Percentiles rank a stretch among this genome's conserved stretches.
Conservation (phyloP, 2,797 vertebrate species). For the Geotria australis region DNA sequence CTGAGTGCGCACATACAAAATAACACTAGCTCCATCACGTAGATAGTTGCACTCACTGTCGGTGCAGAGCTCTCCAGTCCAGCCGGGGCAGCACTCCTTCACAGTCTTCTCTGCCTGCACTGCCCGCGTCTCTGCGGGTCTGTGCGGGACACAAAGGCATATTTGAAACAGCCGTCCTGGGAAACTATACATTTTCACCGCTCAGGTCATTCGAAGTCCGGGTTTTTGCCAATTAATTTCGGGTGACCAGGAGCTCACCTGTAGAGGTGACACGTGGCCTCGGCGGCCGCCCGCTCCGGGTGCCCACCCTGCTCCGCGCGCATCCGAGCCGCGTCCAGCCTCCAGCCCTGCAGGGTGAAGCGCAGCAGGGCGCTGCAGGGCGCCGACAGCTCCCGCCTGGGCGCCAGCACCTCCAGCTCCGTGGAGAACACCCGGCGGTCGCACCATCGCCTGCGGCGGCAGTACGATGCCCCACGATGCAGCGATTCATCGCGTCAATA, state of each 20-base stretch:
- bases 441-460: slow-evolving; percentile 36
- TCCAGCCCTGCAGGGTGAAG: slow-evolving; percentile 33
- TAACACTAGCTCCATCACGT: no score
- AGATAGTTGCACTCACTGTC: slow-evolving; percentile 37
- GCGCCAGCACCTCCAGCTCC: slow-evolving; percentile 18
- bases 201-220: no score
- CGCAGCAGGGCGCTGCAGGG: slow-evolving; percentile 32
- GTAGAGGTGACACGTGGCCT: slow-evolving; percentile 29
- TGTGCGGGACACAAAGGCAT: slow-evolving; percentile 1
- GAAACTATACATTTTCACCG: no score
- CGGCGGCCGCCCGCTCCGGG: background rate
- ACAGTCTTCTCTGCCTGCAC: slow-evolving; percentile 19
- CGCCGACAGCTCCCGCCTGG: slow-evolving; percentile 24
- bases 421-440: slow-evolving; percentile 14
- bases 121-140: slow-evolving; percentile 19
- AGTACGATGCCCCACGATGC: no score
- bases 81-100: slow-evolving; percentile 37
- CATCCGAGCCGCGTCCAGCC: slow-evolving; percentile 24
- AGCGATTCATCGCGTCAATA: no score
- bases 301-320: slow-evolving; percentile 11
- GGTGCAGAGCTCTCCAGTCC: slow-evolving; percentile 26
- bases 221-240: no score
- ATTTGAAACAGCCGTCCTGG: no score
- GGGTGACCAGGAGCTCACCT: slow-evolving; percentile 18
- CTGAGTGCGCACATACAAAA: no score